phyloP scores from a whole-genome alignment of 2,113 vertebrate species.

The Arvicanthis niloticus region DNA sequence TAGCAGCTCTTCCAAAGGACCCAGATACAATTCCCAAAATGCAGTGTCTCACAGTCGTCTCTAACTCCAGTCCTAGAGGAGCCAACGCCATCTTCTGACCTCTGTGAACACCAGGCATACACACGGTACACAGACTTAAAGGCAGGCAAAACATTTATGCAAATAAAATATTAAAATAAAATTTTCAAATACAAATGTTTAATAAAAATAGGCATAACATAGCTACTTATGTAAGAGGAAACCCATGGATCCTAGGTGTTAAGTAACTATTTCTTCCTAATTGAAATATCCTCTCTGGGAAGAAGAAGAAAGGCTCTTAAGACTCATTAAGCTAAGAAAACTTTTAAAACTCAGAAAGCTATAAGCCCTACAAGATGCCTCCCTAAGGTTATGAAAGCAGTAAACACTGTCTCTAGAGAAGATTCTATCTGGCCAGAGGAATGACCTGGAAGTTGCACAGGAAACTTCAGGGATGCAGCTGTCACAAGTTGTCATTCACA shows the following conservation, averaged over 20 bases:
- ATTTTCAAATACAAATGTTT: not conserved
- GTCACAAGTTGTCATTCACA: too few species aligned
- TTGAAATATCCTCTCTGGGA: not conserved
- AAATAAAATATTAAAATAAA: not conserved
- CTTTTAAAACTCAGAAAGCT: not conserved
- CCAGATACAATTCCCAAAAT: not conserved
- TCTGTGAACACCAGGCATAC: not conserved
- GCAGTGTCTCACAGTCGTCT: not conserved
- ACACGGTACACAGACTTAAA: not conserved
- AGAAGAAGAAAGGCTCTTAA: not conserved
- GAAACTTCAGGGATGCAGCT: not conserved
- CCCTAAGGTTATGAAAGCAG: not conserved
- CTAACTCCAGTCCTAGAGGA: not conserved
- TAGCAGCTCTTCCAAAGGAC: not conserved
- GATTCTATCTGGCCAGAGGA: too few species aligned
- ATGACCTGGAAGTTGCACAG: not conserved
- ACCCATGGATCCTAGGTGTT: not conserved
- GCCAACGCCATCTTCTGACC: not conserved
- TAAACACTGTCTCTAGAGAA: not conserved
- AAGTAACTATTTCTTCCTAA: not conserved
- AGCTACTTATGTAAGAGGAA: not conserved
- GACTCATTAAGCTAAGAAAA: not conserved
- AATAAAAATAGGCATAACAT: not conserved
- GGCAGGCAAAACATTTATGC: not conserved
- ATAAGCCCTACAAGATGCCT: not conserved